Percentiles rank a stretch among this genome's conserved stretches.
phyloP scores from a whole-genome alignment of 2,797 vertebrate species.

The Tragelaphus eurycerus region DNA sequence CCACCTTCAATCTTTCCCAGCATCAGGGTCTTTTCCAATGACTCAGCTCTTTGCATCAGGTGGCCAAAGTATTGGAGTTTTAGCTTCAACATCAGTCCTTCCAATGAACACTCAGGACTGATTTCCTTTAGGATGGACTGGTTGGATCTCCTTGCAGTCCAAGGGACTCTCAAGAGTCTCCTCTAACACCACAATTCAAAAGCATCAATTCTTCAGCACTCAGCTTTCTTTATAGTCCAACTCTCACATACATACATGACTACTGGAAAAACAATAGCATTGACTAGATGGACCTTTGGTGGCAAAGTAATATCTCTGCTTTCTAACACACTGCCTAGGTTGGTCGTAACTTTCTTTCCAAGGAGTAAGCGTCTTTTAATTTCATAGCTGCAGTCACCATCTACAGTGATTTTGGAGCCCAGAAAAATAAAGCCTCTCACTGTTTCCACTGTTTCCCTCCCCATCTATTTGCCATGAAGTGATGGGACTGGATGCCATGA shows the following conservation, averaged over 20 bases:
- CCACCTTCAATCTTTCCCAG: background rate
- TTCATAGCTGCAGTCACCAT: background rate
- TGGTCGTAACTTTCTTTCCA: background rate
- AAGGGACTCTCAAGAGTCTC: background rate
- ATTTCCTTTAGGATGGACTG: background rate
- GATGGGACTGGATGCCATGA: background rate
- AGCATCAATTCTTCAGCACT: accelerated
- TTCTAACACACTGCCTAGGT: background rate
- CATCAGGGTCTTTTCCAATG: background rate
- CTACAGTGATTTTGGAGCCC: background rate
- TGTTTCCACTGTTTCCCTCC: background rate
- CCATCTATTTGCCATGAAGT: background rate
- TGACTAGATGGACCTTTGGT: background rate
- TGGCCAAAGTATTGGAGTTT: background rate
- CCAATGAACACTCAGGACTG: background rate
- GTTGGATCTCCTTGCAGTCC: background rate
- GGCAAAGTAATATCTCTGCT: background rate
- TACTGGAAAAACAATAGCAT: background rate
- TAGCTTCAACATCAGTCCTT: background rate
- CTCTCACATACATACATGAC: background rate
- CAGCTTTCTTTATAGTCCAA: background rate
- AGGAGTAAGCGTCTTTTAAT: background rate
- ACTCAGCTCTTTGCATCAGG: background rate
- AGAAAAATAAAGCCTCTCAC: accelerated
- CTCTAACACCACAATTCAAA: background rate